Evolutionary conservation across 2,888 invertebrate species (phyloP).

Genomic region (Meliscaeva auricollis): DNA sequence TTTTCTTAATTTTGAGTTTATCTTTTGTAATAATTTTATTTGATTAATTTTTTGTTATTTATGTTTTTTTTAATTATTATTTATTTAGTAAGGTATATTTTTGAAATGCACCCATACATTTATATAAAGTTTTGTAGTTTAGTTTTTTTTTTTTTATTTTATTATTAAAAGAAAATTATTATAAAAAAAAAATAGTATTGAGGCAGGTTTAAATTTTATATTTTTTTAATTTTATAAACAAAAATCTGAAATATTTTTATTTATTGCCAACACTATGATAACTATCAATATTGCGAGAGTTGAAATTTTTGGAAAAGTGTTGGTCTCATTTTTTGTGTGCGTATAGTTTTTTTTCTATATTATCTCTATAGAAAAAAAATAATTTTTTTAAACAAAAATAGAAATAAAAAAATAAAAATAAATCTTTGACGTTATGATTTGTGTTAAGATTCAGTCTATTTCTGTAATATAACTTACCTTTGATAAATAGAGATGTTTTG

Average conservation of each 20-base stretch:
- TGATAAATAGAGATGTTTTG: not conserved
- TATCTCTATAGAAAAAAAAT: too few relatives aligned
- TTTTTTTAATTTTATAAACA: not conserved
- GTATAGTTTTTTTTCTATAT: slow-evolving; percentile 57
- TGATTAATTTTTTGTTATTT: slow-evolving; percentile 24
- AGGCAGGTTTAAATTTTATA: slow-evolving; percentile 52
- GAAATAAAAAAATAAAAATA: not conserved
- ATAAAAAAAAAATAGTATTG: slow-evolving; percentile 44
- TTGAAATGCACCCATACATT: slow-evolving; percentile 75
- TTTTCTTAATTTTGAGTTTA: slow-evolving; percentile 50
- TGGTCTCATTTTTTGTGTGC: slow-evolving; percentile 68
- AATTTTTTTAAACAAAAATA: not conserved
- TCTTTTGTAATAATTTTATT: slow-evolving; percentile 39
- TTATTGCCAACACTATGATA: slow-evolving; percentile 8
- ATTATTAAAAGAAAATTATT: slow-evolving; percentile 15
- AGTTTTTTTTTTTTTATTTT: slow-evolving; percentile 5
- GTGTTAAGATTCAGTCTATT: slow-evolving; percentile 6
- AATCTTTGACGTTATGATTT: slow-evolving; percentile 1
- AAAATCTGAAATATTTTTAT: not conserved
- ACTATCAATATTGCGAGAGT: slow-evolving; percentile 4
- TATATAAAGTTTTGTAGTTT: slow-evolving; percentile 51
- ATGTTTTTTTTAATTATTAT: slow-evolving; percentile 13
- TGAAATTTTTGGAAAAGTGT: slow-evolving; percentile 36
- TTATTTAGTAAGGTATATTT: slow-evolving; percentile 67
- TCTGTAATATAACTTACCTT: slow-evolving; percentile 22